Percentiles rank a stretch among this genome's conserved stretches.
Conservation (phyloP, 2,113 vertebrate genomes). For the Bothrops jararaca region DNA sequence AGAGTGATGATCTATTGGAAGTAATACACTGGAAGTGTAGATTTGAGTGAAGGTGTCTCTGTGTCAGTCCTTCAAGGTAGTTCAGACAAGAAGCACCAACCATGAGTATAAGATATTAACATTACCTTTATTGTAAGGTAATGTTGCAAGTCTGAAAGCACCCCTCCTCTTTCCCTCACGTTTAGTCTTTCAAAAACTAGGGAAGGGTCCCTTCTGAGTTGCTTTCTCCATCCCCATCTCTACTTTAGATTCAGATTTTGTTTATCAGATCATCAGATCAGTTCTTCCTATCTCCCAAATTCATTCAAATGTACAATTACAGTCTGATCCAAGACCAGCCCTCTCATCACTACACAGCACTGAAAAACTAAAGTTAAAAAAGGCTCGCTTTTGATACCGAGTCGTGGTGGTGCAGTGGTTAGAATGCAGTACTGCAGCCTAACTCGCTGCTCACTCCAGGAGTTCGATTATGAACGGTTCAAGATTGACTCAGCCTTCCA, state of each 20-base stretch:
- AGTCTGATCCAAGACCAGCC: background rate
- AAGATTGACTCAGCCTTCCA: background rate
- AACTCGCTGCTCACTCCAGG: background rate
- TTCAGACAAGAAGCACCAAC: background rate
- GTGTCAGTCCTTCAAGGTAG: background rate
- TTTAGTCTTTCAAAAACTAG: background rate
- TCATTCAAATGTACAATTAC: background rate
- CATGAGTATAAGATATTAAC: background rate
- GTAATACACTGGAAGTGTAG: background rate
- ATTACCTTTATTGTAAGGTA: background rate
- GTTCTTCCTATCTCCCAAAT: background rate
- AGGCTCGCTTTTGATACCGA: background rate
- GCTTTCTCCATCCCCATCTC: background rate
- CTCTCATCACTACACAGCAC: background rate
- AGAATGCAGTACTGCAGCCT: background rate
- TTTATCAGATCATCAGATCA: background rate
- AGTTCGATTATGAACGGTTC: background rate
- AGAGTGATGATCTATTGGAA: background rate
- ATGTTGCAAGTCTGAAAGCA: background rate
- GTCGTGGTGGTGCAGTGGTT: background rate
- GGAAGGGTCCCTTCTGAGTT: background rate
- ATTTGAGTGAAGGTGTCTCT: background rate
- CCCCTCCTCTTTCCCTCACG: background rate
- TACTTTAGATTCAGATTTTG: background rate
- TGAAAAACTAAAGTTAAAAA: background rate